Base-by-base conservation (phyloP, 2,113 vertebrate species). In the Xiphophorus hellerii region DNA sequence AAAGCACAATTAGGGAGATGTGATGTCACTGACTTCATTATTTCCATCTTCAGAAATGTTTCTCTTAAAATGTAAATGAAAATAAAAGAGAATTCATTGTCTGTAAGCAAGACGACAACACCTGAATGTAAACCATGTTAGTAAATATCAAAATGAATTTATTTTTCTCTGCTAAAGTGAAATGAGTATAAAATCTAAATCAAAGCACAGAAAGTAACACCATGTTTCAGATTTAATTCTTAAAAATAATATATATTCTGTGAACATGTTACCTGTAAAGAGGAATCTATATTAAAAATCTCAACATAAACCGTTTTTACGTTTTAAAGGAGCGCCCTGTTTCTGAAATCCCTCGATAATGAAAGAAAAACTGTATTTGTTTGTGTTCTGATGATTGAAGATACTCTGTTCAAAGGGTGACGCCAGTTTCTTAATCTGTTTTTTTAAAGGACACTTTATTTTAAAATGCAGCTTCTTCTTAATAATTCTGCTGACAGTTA, bases 341-440 rank as follows among this genome's bases (percentile, higher is more conserved):
- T 69, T 81, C 51, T 62, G 8, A 31, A 85, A 79, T 62, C 70
- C 73, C 3, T 78, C 20, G 29, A 67, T 68, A 71, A 48, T 81
- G 65, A 64, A 83, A 71, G 70, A 27, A 77, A 30, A 86, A 84
- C 71, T 79, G 74, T 83, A 76, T 83, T 83, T 80, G 76, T 78
- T 75, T 73, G 31, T 69, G 81, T 80, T 79, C 82, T 6, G 13
- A 77, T 81, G 66, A n/a, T 58, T 81, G 72, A 76, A 81, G 81
- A 84, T 69, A 83, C 89, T 92, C 89, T 90, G 89, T 92, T 89
- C 87, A 88, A 90, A 90, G 90, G 86, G 86, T 85, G 70, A 87
- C 79, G 88, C 88, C 86, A 86, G 84, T 75, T 81, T 77, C 5
- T 77, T 79, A 66, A 31, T 58, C 14, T 73, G 72, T 42, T 67